Conservation (phyloP, 2,797 vertebrate genomes). For the Melanotaenia trifasciata region DNA sequence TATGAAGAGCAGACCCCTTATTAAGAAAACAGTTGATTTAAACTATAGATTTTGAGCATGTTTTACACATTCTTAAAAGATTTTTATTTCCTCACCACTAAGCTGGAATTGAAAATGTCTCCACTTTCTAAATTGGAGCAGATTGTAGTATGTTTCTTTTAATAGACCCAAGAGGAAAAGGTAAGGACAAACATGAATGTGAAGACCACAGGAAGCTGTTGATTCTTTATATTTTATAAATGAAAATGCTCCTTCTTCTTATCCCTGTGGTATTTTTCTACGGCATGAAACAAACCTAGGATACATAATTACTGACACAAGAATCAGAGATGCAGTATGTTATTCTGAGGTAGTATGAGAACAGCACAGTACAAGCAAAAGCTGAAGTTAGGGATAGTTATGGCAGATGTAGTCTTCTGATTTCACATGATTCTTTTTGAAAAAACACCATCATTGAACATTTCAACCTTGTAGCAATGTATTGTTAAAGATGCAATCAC, state of each 20-base stretch:
- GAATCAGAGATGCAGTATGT: neutral
- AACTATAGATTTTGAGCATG: neutral
- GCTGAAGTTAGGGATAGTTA: neutral
- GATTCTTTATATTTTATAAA: slow-evolving; percentile 54
- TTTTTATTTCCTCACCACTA: neutral
- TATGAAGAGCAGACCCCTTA: neutral
- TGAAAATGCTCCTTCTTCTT: slow-evolving; percentile 27
- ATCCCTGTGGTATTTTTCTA: slow-evolving; percentile 1
- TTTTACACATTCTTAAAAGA: neutral
- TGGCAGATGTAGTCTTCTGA: neutral
- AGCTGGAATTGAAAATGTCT: neutral
- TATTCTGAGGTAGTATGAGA: slow-evolving; percentile 1
- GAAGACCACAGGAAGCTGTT: slow-evolving; percentile 18
- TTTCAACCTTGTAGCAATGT: neutral
- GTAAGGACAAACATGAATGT: neutral
- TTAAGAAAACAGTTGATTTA: neutral
- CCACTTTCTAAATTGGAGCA: neutral
- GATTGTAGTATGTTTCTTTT: slow-evolving; percentile 1
- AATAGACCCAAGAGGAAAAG: slow-evolving; percentile 1
- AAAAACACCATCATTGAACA: slow-evolving; percentile 7
- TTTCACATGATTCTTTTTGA: neutral
- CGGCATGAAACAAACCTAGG: slow-evolving; percentile 21
- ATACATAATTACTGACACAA: neutral
- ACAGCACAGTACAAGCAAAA: neutral
- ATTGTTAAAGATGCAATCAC: slow-evolving; percentile 30